Conservation (phyloP, 2,888 invertebrate genomes). For the Cephalotes varians region DNA sequence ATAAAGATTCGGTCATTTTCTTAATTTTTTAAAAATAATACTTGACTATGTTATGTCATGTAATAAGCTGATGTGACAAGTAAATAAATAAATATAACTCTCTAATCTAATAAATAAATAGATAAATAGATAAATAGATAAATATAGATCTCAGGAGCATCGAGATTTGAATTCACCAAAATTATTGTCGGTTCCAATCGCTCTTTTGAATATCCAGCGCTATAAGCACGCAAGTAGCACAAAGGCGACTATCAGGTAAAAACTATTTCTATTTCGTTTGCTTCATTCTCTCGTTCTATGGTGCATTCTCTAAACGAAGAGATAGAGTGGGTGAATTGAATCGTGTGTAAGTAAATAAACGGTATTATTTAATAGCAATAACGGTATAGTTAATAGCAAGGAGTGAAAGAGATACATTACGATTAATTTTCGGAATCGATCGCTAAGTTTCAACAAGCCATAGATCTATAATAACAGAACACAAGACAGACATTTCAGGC, state of each 20-base stretch:
- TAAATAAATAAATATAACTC: neutral
- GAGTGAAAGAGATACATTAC: neutral
- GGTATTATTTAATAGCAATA: no score
- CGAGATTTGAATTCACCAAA: slow-evolving; percentile 1
- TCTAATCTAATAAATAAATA: neutral
- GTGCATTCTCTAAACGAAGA: slow-evolving; percentile 41
- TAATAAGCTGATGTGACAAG: neutral
- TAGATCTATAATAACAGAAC: neutral
- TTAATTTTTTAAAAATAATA: neutral
- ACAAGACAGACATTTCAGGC: neutral
- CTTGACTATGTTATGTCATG: neutral
- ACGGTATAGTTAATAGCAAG: neutral
- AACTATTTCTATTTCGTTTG: slow-evolving; percentile 75
- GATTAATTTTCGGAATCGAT: neutral
- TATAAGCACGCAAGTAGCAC: slow-evolving; percentile 56
- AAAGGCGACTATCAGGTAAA: slow-evolving; percentile 56
- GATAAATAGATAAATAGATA: neutral
- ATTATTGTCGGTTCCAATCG: slow-evolving; percentile 2
- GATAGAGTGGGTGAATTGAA: neutral
- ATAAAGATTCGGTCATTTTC: neutral
- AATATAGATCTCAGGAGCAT: neutral
- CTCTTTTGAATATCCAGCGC: slow-evolving; percentile 5
- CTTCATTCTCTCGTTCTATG: slow-evolving; percentile 42
- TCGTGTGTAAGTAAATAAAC: slow-evolving; percentile 28
- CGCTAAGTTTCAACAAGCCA: neutral